Evolutionary conservation across 2,113 vertebrate genomes (phyloP).

Genomic region (Urocitellus parryii): DNA sequence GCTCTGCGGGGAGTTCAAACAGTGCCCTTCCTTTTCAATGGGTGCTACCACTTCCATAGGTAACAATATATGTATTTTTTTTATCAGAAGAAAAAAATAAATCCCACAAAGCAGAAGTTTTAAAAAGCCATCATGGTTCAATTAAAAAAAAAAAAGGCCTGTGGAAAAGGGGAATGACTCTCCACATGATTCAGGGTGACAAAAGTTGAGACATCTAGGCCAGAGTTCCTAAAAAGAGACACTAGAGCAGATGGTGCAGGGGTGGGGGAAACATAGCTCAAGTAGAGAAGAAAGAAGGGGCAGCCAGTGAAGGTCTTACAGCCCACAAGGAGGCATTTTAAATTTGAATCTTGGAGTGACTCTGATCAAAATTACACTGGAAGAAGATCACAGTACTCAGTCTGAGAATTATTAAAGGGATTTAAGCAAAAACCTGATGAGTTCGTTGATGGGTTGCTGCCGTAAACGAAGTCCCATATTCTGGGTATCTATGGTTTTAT

Average conservation of each 20-base stretch:
- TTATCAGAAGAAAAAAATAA: neutral
- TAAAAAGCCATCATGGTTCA: neutral
- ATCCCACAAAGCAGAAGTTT: neutral
- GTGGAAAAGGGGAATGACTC: neutral
- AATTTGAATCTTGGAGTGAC: neutral
- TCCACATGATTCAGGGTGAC: neutral
- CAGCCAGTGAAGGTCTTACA: neutral
- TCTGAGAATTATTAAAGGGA: neutral
- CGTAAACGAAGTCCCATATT: neutral
- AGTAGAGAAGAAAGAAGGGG: neutral
- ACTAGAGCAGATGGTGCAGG: rapidly evolving
- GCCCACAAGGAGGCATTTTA: neutral
- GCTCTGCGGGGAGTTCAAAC: slow-evolving; percentile 1
- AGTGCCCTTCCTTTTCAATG: neutral
- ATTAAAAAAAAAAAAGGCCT: neutral
- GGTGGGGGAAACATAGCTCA: rapidly evolving
- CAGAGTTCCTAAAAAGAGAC: neutral
- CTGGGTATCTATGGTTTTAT: neutral
- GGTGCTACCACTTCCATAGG: slow-evolving; percentile 17
- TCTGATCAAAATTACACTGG: neutral
- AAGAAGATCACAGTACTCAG: neutral
- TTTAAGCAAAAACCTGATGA: neutral
- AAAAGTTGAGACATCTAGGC: neutral
- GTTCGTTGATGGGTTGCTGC: neutral
- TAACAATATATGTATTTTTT: neutral